These are phyloP conservation scores for Hyaena hyaena DNA, from an alignment of 2,113 vertebrate species.

Conservation along the genomic window DNA sequence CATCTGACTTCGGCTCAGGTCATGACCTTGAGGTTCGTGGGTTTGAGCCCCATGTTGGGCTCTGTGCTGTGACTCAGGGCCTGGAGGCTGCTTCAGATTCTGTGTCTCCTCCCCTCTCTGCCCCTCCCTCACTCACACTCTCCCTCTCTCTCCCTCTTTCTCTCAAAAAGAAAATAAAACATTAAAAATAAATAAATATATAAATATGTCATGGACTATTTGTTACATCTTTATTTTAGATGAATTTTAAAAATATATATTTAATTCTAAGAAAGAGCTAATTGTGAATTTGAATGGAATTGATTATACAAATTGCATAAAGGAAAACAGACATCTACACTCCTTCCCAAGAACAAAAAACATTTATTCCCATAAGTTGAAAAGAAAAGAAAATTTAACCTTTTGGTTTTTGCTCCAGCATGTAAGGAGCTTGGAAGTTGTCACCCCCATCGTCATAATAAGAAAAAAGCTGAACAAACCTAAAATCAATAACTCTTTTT, in stretches of 20 bases:
- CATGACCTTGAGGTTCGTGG: no score
- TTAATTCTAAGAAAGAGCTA: neutral
- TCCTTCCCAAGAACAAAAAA: slow-evolving; percentile 1
- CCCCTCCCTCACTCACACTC: no score
- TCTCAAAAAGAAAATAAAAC: no score
- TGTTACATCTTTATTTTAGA: slow-evolving; percentile 22
- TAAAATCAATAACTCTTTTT: neutral
- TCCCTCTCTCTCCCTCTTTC: no score
- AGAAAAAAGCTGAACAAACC: slow-evolving; percentile 2
- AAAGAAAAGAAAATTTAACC: slow-evolving; percentile 38
- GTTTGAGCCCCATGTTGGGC: no score
- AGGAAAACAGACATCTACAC: neutral
- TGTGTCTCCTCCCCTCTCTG: no score
- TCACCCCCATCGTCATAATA: neutral
- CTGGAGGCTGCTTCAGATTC: no score
- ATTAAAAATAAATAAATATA: neutral
- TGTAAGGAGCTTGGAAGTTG: neutral
- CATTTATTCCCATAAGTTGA: neutral
- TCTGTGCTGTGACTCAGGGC: no score
- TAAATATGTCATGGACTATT: neutral
- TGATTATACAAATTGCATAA: neutral
- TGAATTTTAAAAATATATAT: neutral
- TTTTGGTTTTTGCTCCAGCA: neutral
- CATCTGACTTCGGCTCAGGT: no score
- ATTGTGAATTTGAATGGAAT: slow-evolving; percentile 15